Base-by-base conservation (phyloP, 2,797 vertebrate genomes). In the Acrocephalus scirpaceus region DNA sequence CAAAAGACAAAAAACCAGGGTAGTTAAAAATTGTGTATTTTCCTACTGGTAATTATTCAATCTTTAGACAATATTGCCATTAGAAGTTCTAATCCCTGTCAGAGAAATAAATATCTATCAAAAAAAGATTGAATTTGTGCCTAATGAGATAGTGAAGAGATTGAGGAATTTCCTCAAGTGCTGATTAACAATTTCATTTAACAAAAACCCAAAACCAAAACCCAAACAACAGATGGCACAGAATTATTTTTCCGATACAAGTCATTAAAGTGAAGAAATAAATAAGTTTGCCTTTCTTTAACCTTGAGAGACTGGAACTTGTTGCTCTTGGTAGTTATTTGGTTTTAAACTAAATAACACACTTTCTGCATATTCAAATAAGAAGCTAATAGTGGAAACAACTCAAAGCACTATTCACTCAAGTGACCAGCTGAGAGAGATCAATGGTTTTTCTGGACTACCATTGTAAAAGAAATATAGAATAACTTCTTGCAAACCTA, bases 211-310 rank as follows among this genome's bases (percentile, higher is more conserved):
- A 32, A 19, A 85, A 32, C 42, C 47, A 45, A 92, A 97, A 93
- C 95, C 93, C 95, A 97, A 97, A 97, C 95, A 97, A 97, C 95
- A 97, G 95, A 96, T 95, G 95, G 93, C 81, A 90, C 44, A 81
- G 94, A 95, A 95, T 96, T 96, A 88, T 95, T 96, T 84, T 96
- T 79, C 77, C 79, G 50, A 81, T 94, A 61, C 42, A 93, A 91
- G 51, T 74, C 38, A 87, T 79, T 81, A 83, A 91, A 90, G 14
- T 75, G 50, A 92, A 94, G 66, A 88, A 90, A 62, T 82, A 93
- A 90, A 85, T 91, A 81, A 74, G 94, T 95, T 96, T 91, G 45
- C 40, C 30, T 78, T 85, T 94, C 75, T 83, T 93, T 70, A 90
- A 84, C 58, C 79, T 73, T 66, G 26, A 92, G 38, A 81, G 78